Evolutionary conservation across 2,797 vertebrate species (phyloP), one percentile per base, ranked within the genome.

Genomic region (Gouania willdenowi): DNA sequence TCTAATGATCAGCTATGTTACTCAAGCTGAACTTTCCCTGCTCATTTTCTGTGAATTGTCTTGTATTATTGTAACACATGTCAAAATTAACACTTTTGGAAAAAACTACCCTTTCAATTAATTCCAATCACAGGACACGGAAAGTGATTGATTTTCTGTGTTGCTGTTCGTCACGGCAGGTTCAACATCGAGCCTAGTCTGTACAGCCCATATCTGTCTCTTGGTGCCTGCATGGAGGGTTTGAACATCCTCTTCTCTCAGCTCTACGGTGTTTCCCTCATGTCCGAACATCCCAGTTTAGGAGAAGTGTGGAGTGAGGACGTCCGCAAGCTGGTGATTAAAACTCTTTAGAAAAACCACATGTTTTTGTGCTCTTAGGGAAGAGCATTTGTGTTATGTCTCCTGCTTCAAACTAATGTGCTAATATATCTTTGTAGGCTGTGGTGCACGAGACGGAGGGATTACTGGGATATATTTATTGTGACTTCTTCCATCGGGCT

Each of bases 301-400:
- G 97, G 97, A 66, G 97, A 99, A 62, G 88, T 98, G 56, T 99
- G 97, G 97, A 91, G 84, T 5, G 91, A 94, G 6, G 95, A 98
- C 2, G 89, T 99, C 40, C 86, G 92, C 31, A 99, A 99, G 59
- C 81, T 99, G 93, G 97, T 96, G 71, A 20, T 20, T 20, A 6
- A 14, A 14, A 19, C 20, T 5, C 19, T 19, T 20, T 6, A 20
- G 19, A 3, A 5, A n/a, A n/a, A n/a, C n/a, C n/a, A n/a, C n/a
- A n/a, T n/a, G n/a, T n/a, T n/a, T n/a, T n/a, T n/a, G 3, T 17
- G 25, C 4, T 0, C 0, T 42, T 15, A 33, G 42, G 22, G 5
- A 15, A 38, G n/a, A 35, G 11, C 10, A 6, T 35, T 18, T 44
- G 34, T 40, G 21, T 49, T 26, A 24, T 60, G 21, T 48, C n/a